Conservation (phyloP, 2,888 invertebrate species). For the Rhogogaster chlorosoma region DNA sequence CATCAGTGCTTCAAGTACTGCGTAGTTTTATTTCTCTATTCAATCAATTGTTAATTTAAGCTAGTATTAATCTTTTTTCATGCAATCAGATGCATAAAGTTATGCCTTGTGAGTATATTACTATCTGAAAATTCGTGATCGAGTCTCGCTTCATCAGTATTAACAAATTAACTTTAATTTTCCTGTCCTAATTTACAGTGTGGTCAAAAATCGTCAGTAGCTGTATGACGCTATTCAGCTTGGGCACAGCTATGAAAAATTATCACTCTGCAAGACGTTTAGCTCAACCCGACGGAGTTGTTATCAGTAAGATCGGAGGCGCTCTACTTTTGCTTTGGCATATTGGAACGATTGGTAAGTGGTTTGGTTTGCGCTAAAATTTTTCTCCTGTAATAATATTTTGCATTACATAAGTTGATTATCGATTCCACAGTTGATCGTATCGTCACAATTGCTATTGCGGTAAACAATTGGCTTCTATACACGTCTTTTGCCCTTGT, state of each 20-base stretch:
- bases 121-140: neutral
- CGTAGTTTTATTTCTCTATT: neutral
- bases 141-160: neutral
- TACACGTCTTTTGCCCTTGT: neutral
- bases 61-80: neutral
- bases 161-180: neutral
- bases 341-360: neutral
- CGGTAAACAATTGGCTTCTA: neutral
- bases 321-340: neutral
- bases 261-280: constrained; percentile 4
- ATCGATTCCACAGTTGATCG: neutral
- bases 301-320: neutral
- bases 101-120: neutral
- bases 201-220: neutral
- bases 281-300: neutral
- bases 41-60: neutral
- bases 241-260: neutral
- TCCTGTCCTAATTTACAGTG: neutral
- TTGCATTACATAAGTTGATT: neutral
- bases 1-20: neutral
- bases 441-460: neutral
- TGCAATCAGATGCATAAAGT: neutral
- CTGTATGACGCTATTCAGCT: neutral
- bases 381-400: neutral
- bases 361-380: neutral